A percentile compares a stretch with the other conserved stretches of the same genome.
phyloP scores from a whole-genome alignment of 1,140 invertebrate species.

The Neotoxoptera formosana region DNA sequence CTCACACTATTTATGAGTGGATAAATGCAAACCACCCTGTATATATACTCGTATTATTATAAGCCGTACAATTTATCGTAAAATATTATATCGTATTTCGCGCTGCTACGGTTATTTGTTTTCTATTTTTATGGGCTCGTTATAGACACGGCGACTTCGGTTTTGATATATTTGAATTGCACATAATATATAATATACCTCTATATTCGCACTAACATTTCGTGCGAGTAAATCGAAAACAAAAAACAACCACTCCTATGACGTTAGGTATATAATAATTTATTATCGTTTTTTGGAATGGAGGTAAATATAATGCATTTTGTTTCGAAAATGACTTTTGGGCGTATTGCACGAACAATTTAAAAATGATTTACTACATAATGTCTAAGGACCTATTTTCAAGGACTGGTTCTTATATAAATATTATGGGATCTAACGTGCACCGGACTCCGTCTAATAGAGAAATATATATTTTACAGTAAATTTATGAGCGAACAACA shows the following conservation, averaged over 20 bases:
- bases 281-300: neutral
- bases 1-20: neutral
- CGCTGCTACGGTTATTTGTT: neutral
- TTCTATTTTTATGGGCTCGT: neutral
- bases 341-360: neutral
- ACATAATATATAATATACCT: neutral
- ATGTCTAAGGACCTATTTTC: neutral
- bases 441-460: neutral
- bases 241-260: neutral
- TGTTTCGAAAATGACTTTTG: too few relatives aligned
- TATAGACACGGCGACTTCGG: neutral
- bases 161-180: neutral
- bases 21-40: neutral
- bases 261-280: neutral
- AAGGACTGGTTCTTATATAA: neutral
- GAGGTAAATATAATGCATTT: neutral
- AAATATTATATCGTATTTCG: neutral
- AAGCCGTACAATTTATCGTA: neutral
- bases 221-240: neutral
- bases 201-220: neutral
- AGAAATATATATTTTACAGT: neutral
- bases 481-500: neutral
- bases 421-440: neutral
- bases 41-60: neutral
- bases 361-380: slow-evolving; percentile 8